Evolutionary conservation across 2,113 vertebrate species (phyloP), one percentile per base, ranked within the genome.

Genomic region (Cebidichthys violaceus): DNA sequence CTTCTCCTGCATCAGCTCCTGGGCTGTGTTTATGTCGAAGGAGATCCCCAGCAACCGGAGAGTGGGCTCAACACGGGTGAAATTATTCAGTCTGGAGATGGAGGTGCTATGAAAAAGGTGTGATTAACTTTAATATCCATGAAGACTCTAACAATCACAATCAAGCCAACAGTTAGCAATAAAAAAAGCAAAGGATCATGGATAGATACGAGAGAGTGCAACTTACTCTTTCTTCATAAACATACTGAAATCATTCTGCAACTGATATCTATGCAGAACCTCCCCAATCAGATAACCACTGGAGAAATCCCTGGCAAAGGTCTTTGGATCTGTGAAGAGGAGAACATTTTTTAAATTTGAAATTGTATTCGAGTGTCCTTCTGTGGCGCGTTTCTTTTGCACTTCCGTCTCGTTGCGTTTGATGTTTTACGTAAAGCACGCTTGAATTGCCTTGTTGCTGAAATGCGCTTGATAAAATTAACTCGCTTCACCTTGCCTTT

Each of bases 251-350:
- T 99, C 97, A 77, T 96, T 93, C 81, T 98, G 97, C 80, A 99
- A 92, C 73, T 97, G 94, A 4, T 97, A 97, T 91, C 96, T 98
- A 86, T 96, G 86, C 4, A 99, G 94, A 76, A 99, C 90, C 90
- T 99, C 97, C 83, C 98, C 98, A 75, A 99, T 94, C 0, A 99
- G 95, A 77, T 97, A 99, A 24, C 98, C 98, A 62, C 68, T 97
- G 47, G 96, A 94, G 94, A 99, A 98, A 33, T 96, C 95, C 85
- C 93, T 96, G 41, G 96, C 88, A 86, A 99, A 90, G 10, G 94
- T 95, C 62, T 92, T 95, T 75, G 96, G 94, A 73, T 95, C 98
- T 99, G 92, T 75, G 59, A 88, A 70, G 1, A 89, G 9, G 18
- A 71, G 18, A 71, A 79, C n/a, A 72, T n/a, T n/a, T n/a, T n/a